These are phyloP conservation scores for Rhinoptilus africanus DNA, from an alignment of 2,113 vertebrate genomes.

Conservation along the genomic window DNA sequence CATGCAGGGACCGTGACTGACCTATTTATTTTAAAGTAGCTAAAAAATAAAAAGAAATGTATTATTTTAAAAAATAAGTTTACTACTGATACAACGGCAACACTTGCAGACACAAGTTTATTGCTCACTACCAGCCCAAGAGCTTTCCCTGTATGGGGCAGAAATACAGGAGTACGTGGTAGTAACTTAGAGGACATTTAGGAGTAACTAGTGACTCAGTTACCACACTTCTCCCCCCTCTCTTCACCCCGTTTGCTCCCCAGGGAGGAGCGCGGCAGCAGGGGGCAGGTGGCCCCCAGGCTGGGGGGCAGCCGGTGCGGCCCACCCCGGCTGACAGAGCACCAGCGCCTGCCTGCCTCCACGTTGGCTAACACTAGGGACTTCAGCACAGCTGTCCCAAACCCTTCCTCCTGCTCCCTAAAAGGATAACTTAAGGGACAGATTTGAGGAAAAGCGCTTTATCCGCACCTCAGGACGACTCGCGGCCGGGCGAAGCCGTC, in stretches of 20 bases:
- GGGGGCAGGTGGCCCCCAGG: not conserved
- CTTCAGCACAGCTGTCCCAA: not conserved
- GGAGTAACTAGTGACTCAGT: not conserved
- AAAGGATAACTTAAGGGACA: too few relatives aligned
- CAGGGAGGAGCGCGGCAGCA: fast-evolving
- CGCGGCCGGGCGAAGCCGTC: too few relatives aligned
- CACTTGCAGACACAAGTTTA: fast-evolving
- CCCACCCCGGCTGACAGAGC: not conserved
- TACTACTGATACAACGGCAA: not conserved
- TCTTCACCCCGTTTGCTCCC: not conserved
- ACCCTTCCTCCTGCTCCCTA: fast-evolving
- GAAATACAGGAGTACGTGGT: fast-evolving
- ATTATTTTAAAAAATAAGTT: not conserved
- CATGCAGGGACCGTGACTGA: fast-evolving
- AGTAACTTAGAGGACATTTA: fast-evolving
- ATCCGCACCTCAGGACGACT: not conserved
- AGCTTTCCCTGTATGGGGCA: fast-evolving
- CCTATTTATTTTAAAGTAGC: not conserved
- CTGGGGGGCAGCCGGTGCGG: too few relatives aligned
- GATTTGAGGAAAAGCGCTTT: not conserved
- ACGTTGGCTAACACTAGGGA: fast-evolving
- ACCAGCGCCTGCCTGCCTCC: not conserved
- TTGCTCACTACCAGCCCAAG: not conserved
- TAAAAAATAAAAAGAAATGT: not conserved
- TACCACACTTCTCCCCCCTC: not conserved